phyloP scores from a whole-genome alignment of 1,140 invertebrate genomes.

The Eupeodes corollae region DNA sequence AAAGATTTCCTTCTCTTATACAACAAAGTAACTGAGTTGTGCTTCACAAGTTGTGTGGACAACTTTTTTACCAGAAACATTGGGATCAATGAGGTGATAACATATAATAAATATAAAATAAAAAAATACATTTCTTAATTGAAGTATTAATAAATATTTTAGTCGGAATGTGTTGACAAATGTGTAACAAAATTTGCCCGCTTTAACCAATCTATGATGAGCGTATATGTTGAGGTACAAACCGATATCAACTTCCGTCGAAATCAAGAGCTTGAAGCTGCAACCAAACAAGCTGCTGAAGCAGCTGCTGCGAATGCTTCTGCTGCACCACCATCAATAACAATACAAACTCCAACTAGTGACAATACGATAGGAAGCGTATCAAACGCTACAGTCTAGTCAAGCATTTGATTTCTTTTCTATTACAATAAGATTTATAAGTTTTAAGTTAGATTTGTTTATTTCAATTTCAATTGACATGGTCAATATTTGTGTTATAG shows the following conservation, averaged over 20 bases:
- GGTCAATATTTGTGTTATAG: conserved; percentile 19
- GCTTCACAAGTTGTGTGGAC: conserved; percentile 71
- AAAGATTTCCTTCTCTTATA: conserved; percentile 76
- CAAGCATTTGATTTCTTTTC: not conserved
- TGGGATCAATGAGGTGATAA: conserved; percentile 54
- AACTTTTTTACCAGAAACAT: conserved; percentile 72
- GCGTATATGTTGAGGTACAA: conserved; percentile 33
- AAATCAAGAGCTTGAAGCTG: conserved; percentile 22
- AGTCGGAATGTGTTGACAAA: conserved; percentile 65
- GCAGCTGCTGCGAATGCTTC: no score
- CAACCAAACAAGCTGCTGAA: not conserved
- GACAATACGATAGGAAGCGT: no score
- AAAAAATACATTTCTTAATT: not conserved
- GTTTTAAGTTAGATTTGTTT: not conserved
- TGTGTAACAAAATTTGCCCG: conserved; percentile 82
- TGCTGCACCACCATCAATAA: not conserved
- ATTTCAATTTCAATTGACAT: no score
- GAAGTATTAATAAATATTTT: conserved; percentile 13
- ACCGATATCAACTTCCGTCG: conserved; percentile 20
- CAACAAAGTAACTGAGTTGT: conserved; percentile 76
- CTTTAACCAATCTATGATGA: conserved; percentile 65
- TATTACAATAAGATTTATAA: not conserved
- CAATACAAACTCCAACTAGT: no score
- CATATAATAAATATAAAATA: not conserved
- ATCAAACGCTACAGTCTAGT: no score